Evolutionary conservation across 1,140 invertebrate species (phyloP).

Genomic region (Formica selysi): DNA sequence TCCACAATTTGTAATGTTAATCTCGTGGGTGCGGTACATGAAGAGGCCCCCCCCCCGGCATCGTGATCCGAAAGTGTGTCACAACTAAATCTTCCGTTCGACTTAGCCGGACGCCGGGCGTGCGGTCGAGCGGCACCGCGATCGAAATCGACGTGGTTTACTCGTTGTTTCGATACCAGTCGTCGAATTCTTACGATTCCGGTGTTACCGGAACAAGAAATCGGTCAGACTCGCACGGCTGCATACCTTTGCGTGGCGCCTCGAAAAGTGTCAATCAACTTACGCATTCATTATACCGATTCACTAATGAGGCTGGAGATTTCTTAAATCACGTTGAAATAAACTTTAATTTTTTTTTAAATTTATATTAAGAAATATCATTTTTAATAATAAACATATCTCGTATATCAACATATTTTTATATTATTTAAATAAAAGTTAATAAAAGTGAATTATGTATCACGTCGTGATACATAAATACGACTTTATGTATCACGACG

Average conservation of each 20-base stretch:
- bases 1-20: conserved; percentile 78
- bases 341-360: neutral
- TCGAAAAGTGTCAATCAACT: conserved; percentile 52
- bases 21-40: conserved; percentile 76
- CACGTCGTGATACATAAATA: too few relatives aligned
- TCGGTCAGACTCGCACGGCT: conserved; percentile 64
- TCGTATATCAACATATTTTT: too few relatives aligned
- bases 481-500: neutral
- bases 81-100: conserved; percentile 72
- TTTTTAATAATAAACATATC: too few relatives aligned
- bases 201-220: conserved; percentile 63
- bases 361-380: too few relatives aligned
- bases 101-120: conserved; percentile 56
- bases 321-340: neutral
- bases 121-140: conserved; percentile 34
- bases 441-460: too few relatives aligned
- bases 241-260: conserved; percentile 68
- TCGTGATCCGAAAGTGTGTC: conserved; percentile 72
- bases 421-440: neutral
- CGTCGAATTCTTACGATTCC: conserved; percentile 69
- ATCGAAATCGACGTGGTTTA: conserved; percentile 55
- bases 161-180: conserved; percentile 34
- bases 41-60: conserved; percentile 16
- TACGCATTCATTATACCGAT: conserved; percentile 6
- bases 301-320: neutral